Conservation (phyloP, 1,140 invertebrate species). For the Galleria mellonella region DNA sequence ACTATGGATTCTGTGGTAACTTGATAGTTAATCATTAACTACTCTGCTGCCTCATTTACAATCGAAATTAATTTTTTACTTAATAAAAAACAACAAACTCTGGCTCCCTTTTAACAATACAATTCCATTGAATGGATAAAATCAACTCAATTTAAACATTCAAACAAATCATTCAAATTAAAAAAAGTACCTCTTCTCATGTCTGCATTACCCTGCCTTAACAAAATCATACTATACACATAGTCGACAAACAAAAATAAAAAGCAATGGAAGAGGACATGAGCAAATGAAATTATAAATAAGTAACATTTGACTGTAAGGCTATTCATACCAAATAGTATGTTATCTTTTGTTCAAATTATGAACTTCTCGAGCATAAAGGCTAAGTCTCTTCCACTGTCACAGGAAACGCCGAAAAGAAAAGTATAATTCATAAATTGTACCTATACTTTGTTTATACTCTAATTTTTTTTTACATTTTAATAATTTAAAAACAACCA, state of each 20-base stretch:
- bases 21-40: slow-evolving; percentile 53
- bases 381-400: slow-evolving; percentile 60
- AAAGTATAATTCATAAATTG: slow-evolving; percentile 74
- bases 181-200: slow-evolving; percentile 68
- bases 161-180: slow-evolving; percentile 67
- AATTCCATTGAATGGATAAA: slow-evolving; percentile 71
- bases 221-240: slow-evolving; percentile 67
- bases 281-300: slow-evolving; percentile 68
- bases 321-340: slow-evolving; percentile 21
- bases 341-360: slow-evolving; percentile 22
- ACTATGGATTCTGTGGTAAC: slow-evolving; percentile 68
- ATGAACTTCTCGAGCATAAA: slow-evolving; percentile 44
- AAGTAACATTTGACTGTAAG: slow-evolving; percentile 44
- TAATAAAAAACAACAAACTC: slow-evolving; percentile 69
- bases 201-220: slow-evolving; percentile 71
- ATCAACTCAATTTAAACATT: slow-evolving; percentile 70
- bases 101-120: slow-evolving; percentile 67
- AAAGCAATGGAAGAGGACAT: slow-evolving; percentile 68
- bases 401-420: slow-evolving; percentile 68
- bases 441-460: slow-evolving; percentile 73
- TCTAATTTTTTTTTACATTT: slow-evolving; percentile 74
- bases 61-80: slow-evolving; percentile 62
- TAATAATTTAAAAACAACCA: slow-evolving; percentile 75
- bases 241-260: slow-evolving; percentile 61
- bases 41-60: slow-evolving; percentile 62